phyloP scores from a whole-genome alignment of 1,140 invertebrate genomes.

The Andrena cerasifolii region DNA sequence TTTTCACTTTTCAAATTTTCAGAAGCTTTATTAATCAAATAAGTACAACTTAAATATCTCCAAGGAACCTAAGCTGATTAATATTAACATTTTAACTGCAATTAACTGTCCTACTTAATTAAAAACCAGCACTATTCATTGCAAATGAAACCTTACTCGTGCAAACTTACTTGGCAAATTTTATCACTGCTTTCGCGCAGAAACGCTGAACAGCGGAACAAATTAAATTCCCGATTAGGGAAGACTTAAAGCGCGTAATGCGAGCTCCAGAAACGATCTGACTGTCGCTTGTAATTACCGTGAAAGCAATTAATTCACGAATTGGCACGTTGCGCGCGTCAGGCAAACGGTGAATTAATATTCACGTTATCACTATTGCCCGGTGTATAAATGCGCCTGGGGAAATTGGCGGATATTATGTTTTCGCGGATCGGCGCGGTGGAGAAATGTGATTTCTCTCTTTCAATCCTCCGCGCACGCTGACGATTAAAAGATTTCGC shows the following conservation, averaged over 20 bases:
- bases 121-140: no score
- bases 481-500: no score
- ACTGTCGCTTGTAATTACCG: conserved; percentile 15
- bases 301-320: conserved; percentile 2
- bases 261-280: background rate
- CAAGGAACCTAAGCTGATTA: no score
- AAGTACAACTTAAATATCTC: no score
- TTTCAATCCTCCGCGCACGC: background rate
- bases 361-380: background rate
- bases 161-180: no score
- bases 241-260: background rate
- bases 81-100: no score
- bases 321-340: background rate
- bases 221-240: background rate
- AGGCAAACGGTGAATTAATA: conserved; percentile 2
- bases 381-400: background rate
- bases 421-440: no score
- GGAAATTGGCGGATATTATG: background rate
- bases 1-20: no score
- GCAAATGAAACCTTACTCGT: no score
- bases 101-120: no score
- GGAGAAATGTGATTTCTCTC: background rate
- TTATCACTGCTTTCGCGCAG: background rate
- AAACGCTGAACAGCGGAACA: background rate
- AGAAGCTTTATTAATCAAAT: no score